A percentile compares a stretch with the other conserved stretches of the same genome.
Conservation (phyloP, 2,797 vertebrate genomes). For the Myotis daubentonii region DNA sequence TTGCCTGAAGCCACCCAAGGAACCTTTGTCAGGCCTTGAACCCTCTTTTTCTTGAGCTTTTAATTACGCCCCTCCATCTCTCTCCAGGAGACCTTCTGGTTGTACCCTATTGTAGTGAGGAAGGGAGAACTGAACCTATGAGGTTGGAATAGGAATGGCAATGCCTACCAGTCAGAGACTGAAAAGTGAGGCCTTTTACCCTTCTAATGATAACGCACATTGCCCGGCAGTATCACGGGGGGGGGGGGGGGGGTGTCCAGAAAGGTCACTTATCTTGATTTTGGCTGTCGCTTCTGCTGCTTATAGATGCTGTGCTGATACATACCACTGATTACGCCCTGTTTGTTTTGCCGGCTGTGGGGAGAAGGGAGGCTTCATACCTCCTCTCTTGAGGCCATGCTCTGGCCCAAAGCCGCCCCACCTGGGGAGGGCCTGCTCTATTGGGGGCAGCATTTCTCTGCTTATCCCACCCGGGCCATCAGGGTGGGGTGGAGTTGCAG, state of each 20-base stretch:
- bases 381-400: background rate
- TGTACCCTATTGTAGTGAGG: background rate
- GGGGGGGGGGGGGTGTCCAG: background rate
- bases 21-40: background rate
- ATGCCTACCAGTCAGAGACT: too few relatives aligned
- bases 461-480: fast-evolving
- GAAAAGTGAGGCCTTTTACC: background rate
- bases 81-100: background rate
- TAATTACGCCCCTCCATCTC: background rate
- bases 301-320: background rate
- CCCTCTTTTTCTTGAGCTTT: background rate
- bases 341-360: background rate
- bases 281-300: background rate
- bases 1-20: background rate
- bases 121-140: background rate
- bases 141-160: background rate
- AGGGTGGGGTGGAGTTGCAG: background rate
- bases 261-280: conserved; percentile 26
- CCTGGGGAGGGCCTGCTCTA: background rate
- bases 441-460: background rate
- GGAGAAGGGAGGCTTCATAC: background rate
- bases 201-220: background rate
- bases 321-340: background rate
- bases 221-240: fast-evolving
- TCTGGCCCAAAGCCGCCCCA: background rate